These are phyloP conservation scores for Zaprionus vittiger DNA, from an alignment of 1,140 invertebrate species.

Conservation along the genomic window DNA sequence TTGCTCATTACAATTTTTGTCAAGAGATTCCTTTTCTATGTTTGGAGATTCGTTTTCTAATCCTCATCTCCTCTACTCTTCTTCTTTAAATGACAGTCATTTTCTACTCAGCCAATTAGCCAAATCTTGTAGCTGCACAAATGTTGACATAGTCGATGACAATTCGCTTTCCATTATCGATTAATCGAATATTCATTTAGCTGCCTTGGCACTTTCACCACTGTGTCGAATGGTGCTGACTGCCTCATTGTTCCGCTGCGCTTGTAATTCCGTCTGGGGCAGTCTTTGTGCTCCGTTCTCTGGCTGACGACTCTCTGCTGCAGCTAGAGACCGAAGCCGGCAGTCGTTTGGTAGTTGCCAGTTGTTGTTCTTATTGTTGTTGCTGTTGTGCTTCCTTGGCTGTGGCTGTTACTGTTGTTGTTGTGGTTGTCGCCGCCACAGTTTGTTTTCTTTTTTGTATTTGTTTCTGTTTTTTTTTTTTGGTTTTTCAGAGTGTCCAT, in stretches of 20 bases:
- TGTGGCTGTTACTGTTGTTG: constrained; percentile 4
- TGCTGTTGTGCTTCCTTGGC: background rate
- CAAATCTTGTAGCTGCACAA: background rate
- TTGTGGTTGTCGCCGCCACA: constrained; percentile 38
- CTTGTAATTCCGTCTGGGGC: constrained; percentile 74
- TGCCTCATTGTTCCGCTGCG: constrained; percentile 73
- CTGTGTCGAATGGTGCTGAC: constrained; percentile 73
- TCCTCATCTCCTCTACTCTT: too few relatives aligned
- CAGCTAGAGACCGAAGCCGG: constrained; percentile 33
- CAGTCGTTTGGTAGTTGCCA: constrained; percentile 36
- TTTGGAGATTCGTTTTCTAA: too few relatives aligned
- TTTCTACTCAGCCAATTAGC: constrained; percentile 15
- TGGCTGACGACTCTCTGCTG: constrained; percentile 22
- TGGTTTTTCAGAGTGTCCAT: constrained; percentile 52
- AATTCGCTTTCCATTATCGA: constrained; percentile 44
- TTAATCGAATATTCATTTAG: constrained; percentile 44
- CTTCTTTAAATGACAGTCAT: too few relatives aligned
- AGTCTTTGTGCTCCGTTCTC: constrained; percentile 54
- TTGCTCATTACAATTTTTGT: too few relatives aligned
- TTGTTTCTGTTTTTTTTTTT: constrained; percentile 4
- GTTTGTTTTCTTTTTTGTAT: constrained; percentile 25
- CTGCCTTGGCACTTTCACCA: constrained; percentile 54
- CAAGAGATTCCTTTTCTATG: too few relatives aligned
- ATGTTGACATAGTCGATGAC: constrained; percentile 1
- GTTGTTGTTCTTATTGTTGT: constrained; percentile 22